phyloP scores from a whole-genome alignment of 2,888 invertebrate species.

The Noctuana brunneofusca region DNA sequence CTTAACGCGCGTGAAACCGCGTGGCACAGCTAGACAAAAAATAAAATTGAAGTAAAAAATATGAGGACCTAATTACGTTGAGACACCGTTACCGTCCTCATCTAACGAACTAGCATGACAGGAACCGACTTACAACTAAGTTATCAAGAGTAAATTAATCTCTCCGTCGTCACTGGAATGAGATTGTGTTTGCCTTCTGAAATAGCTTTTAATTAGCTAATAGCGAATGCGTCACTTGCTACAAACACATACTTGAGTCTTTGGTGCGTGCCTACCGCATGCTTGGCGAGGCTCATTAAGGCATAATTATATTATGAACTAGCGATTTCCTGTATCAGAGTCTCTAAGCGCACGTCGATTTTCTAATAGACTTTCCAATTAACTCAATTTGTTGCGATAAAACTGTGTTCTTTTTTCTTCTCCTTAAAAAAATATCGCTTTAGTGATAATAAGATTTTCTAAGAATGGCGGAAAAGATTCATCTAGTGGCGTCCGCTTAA shows the following conservation, averaged over 20 bases:
- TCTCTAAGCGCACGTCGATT: neutral
- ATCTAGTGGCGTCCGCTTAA: no score
- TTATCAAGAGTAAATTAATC: slow-evolving; percentile 27
- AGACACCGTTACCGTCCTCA: neutral
- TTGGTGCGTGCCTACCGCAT: slow-evolving; percentile 12
- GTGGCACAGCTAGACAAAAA: no score
- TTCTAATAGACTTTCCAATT: neutral
- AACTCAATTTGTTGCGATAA: neutral
- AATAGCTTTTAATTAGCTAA: slow-evolving; percentile 31
- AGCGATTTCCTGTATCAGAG: neutral
- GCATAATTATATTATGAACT: slow-evolving; percentile 25
- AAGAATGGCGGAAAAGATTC: no score
- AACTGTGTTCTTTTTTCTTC: no score
- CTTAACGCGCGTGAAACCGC: no score
- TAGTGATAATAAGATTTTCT: no score
- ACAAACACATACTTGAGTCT: slow-evolving; percentile 24
- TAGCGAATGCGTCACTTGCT: slow-evolving; percentile 24
- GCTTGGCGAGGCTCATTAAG: slow-evolving; percentile 22
- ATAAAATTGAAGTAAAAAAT: no score
- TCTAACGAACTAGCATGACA: neutral
- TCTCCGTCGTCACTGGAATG: slow-evolving; percentile 13
- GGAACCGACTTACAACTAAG: slow-evolving; percentile 4
- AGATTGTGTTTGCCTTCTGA: slow-evolving; percentile 25
- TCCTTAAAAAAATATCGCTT: no score
- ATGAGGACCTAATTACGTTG: no score